A percentile compares a stretch with the other conserved stretches of the same genome.
Conservation (phyloP, 2,888 invertebrate species). For the Portevinia maculata region DNA sequence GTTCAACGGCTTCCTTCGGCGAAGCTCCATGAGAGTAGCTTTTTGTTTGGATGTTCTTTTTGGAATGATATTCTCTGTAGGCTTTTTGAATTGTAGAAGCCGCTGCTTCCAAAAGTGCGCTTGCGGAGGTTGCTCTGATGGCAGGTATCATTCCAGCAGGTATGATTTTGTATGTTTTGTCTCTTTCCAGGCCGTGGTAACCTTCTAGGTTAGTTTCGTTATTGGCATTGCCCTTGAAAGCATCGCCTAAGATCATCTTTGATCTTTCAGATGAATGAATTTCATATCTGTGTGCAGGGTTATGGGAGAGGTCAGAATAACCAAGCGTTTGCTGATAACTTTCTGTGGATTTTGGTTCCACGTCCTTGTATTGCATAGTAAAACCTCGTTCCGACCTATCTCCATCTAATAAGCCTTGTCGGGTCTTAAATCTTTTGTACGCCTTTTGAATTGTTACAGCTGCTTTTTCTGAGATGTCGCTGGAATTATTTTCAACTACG, state of each 20-base stretch:
- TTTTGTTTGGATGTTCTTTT: conserved; percentile 13
- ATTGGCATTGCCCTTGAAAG: neutral
- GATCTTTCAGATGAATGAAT: neutral
- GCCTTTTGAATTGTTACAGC: conserved; percentile 72
- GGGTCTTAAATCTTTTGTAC: conserved; percentile 64
- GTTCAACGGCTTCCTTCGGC: conserved; percentile 31
- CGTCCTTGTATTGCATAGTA: neutral
- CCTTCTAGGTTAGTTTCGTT: neutral
- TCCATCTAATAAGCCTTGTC: conserved; percentile 12
- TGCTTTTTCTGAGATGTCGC: conserved; percentile 29
- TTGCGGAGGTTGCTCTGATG: conserved; percentile 40
- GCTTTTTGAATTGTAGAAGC: conserved; percentile 68
- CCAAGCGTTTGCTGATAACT: neutral
- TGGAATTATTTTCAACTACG: neutral
- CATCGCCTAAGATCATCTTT: too few relatives aligned
- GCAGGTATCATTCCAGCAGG: neutral
- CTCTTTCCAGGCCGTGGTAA: neutral
- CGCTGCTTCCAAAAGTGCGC: conserved; percentile 41
- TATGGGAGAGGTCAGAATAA: neutral
- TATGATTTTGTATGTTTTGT: too few relatives aligned
- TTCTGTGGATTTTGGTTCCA: neutral
- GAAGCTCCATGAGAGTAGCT: conserved; percentile 50
- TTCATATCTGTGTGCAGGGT: neutral
- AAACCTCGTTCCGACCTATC: too few relatives aligned
- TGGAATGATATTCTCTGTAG: conserved; percentile 55